phyloP scores from a whole-genome alignment of 2,888 invertebrate species.

The Polyommatus icarus region DNA sequence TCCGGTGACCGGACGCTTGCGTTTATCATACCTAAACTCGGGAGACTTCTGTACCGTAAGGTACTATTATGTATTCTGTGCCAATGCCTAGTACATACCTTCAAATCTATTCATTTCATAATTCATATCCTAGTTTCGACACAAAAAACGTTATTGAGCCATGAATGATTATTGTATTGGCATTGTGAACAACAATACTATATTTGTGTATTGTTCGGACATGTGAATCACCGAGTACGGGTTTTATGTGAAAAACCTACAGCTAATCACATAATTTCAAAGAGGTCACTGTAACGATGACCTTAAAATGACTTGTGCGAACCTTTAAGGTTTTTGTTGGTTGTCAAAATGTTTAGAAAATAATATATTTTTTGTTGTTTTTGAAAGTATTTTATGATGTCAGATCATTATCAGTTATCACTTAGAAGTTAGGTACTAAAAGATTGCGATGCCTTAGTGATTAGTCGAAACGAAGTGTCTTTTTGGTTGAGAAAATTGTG shows the following conservation, averaged over 20 bases:
- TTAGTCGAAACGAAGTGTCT: too few relatives aligned
- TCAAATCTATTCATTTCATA: constrained; percentile 19
- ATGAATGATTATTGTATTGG: constrained; percentile 25
- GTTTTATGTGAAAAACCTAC: constrained; percentile 19
- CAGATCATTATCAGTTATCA: neutral
- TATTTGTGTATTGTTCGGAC: constrained; percentile 28
- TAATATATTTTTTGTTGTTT: neutral
- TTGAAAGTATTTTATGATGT: too few relatives aligned
- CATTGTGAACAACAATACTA: constrained; percentile 25
- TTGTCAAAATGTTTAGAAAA: neutral
- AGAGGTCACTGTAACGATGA: constrained; percentile 11
- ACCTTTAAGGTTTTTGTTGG: neutral
- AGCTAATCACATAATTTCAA: neutral
- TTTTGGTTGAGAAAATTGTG: too few relatives aligned
- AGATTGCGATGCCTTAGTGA: too few relatives aligned
- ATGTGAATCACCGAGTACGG: constrained; percentile 14
- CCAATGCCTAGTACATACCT: too few relatives aligned
- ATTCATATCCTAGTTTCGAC: constrained; percentile 19
- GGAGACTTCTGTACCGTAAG: too few relatives aligned
- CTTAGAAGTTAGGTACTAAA: too few relatives aligned
- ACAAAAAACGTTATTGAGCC: constrained; percentile 20
- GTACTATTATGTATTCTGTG: too few relatives aligned
- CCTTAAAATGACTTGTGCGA: neutral
- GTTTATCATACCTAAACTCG: too few relatives aligned
- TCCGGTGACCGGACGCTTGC: too few relatives aligned